Conservation (phyloP, 2,888 invertebrate genomes). For the Trissonchulus latispiculum region DNA sequence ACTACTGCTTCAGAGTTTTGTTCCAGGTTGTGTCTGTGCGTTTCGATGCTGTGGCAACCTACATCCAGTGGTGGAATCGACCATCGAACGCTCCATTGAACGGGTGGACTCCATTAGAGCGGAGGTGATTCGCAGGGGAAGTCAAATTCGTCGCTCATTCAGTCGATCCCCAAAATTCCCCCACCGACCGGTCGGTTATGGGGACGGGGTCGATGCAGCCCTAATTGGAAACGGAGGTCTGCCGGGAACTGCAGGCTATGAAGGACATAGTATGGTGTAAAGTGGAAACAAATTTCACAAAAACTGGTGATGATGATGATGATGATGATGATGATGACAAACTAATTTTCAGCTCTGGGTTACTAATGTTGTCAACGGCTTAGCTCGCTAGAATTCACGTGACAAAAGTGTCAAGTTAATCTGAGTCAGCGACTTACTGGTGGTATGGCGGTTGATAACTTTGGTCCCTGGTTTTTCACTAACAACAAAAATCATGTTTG, state of each 20-base stretch:
- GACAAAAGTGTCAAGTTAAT: no score
- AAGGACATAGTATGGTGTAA: not conserved
- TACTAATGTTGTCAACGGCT: no score
- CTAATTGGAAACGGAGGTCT: not conserved
- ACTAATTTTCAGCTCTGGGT: no score
- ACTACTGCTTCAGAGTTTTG: no score
- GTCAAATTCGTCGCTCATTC: slow-evolving; percentile 34
- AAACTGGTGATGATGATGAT: no score
- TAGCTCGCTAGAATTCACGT: no score
- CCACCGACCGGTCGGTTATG: slow-evolving; percentile 23
- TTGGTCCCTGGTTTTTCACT: no score
- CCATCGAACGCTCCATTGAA: slow-evolving; percentile 3
- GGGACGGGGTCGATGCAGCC: not conserved
- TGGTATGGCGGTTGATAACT: no score
- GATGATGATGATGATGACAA: no score
- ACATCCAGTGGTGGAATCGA: not conserved
- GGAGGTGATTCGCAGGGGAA: slow-evolving; percentile 33
- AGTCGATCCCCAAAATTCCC: slow-evolving; percentile 37
- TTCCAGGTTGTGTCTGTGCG: slow-evolving; percentile 20
- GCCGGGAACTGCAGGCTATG: not conserved
- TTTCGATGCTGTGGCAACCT: slow-evolving; percentile 22
- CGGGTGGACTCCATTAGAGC: slow-evolving; percentile 30
- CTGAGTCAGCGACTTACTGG: no score
- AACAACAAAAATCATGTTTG: no score
- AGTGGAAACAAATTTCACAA: no score